Conservation (phyloP, 2,113 vertebrate genomes). For the Halichoerus grypus region DNA sequence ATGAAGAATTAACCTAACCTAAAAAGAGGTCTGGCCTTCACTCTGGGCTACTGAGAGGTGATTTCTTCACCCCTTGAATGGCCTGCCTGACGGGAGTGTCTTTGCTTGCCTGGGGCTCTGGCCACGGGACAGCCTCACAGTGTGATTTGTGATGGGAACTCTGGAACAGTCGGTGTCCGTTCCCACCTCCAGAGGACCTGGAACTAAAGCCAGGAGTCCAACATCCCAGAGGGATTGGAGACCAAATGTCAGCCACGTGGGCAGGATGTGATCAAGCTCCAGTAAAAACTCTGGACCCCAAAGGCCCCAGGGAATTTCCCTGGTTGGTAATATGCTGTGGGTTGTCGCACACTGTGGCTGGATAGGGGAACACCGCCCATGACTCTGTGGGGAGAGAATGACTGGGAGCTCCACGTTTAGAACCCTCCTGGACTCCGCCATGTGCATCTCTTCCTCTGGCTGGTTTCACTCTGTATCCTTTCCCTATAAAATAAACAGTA, state of each 20-base stretch:
- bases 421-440: not conserved
- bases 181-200: not conserved
- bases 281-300: not conserved
- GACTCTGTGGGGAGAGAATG: not conserved
- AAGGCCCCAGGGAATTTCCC: not conserved
- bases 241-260: not conserved
- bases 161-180: not conserved
- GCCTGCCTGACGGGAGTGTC: not conserved
- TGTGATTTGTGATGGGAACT: not conserved
- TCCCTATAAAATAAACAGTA: not conserved
- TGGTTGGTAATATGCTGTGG: no score
- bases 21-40: not conserved
- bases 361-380: rapidly evolving
- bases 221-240: not conserved
- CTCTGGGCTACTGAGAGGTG: not conserved
- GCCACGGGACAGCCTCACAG: rapidly evolving
- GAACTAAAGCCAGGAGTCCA: not conserved
- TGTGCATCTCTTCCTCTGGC: not conserved
- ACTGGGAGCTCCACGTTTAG: rapidly evolving
- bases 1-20: not conserved
- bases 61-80: not conserved
- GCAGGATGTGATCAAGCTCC: not conserved
- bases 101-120: not conserved
- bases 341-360: no score
- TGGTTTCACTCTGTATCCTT: not conserved